Evolutionary conservation across 2,888 invertebrate genomes (phyloP), one percentile per base, ranked within the genome.

Genomic region (Sesia bembeciformis): DNA sequence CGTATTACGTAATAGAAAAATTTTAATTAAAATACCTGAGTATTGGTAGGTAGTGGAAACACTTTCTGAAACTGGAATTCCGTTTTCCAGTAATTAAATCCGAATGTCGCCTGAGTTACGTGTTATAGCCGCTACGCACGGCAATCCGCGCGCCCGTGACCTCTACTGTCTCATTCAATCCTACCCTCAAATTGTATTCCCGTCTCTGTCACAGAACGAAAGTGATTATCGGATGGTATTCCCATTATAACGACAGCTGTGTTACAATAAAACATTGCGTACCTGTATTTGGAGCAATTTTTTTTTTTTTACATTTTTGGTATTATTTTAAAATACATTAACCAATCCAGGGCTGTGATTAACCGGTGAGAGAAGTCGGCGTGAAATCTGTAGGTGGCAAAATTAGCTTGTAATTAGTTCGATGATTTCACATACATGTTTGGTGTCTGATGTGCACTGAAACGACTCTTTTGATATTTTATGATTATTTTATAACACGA

Each of bases 111-210:
- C 56, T 57, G 58, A 58, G 58, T 61, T 60, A 59, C 57, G 54
- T 58, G 58, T 64, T 64, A 64, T 61, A 54, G 62, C 52, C 52
- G 53, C 57, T 60, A 59, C 58, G 61, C 64, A 64, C 64, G 64
- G 54, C 62, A 61, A 49, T 54, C 56, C 58, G 58, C 53, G 53
- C 51, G 52, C 7, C 50, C 40, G 40, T 40, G 40, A 40, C 40
- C 40, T 52, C n/a, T 7, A 5, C 52, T 50, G 54, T 56, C 50
- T 3, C 49, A 4, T 52, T 57, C 57, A 39, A 46, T 55, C 61
- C 39, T 43, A 23, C 43, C 41, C 40, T 23, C 40, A 49, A 46
- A 23, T 4, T 3, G 3, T 53, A 54, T 40, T 42, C 38, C 6
- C 40, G 46, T 60, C 59, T 54, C 56, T 51, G 6, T 61, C 58